Conservation (phyloP, 2,113 vertebrate genomes). For the Promerops cafer region DNA sequence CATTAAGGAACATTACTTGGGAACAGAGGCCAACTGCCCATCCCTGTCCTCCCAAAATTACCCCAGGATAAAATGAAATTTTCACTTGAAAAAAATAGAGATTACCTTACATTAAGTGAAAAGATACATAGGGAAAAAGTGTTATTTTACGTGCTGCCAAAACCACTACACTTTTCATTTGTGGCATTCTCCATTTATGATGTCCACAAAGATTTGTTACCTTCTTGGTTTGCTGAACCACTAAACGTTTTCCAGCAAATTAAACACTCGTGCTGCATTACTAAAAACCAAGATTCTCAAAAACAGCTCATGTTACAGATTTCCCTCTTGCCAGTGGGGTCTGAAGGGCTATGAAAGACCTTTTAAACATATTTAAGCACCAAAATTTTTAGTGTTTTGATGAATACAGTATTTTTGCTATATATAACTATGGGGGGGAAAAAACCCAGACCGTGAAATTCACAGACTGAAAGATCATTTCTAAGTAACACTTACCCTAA, state of each 20-base stretch:
- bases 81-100: background rate
- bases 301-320: background rate
- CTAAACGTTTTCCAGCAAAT: slow-evolving; percentile 40
- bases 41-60: background rate
- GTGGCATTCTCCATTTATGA: background rate
- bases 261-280: background rate
- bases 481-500: background rate
- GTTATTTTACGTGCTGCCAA: background rate
- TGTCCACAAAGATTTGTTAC: background rate
- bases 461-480: slow-evolving; percentile 2
- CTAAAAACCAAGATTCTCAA: background rate
- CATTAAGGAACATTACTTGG: accelerated
- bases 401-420: slow-evolving; percentile 11
- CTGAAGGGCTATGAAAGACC: background rate
- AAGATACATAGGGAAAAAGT: background rate
- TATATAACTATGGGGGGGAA: background rate
- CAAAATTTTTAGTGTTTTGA: background rate
- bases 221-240: slow-evolving; percentile 19
- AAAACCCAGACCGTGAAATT: background rate
- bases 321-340: background rate
- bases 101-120: background rate
- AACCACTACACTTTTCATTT: background rate
- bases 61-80: background rate
- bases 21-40: background rate
- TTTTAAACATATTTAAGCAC: background rate